Conservation (phyloP, 2,888 invertebrate genomes). For the Artemia sinica region DNA sequence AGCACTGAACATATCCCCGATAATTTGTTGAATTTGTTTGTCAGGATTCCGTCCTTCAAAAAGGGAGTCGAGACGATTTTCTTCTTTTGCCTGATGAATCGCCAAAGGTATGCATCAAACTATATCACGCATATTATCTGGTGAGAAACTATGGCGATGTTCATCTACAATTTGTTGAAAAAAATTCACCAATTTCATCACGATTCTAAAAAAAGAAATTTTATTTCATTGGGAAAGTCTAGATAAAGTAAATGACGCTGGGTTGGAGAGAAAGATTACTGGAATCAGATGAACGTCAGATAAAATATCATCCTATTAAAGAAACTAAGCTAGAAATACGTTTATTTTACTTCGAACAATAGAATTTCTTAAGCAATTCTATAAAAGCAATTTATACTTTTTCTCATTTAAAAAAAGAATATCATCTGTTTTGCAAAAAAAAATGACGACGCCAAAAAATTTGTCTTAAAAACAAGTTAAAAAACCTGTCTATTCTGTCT, state of each 20-base stretch:
- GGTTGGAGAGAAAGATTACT: neutral
- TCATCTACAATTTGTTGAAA: constrained; percentile 65
- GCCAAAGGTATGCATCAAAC: constrained; percentile 73
- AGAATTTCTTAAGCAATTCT: too few relatives aligned
- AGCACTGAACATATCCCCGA: constrained; percentile 75
- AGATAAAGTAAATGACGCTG: neutral
- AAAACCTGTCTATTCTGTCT: too few relatives aligned
- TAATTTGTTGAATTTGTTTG: constrained; percentile 73
- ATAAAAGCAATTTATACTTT: too few relatives aligned
- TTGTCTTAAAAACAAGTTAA: too few relatives aligned
- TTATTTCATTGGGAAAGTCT: neutral
- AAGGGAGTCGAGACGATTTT: constrained; percentile 50
- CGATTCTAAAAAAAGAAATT: constrained; percentile 41
- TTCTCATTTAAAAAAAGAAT: too few relatives aligned
- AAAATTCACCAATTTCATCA: constrained; percentile 64
- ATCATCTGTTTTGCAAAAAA: too few relatives aligned
- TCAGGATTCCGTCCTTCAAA: constrained; percentile 75
- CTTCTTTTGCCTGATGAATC: constrained; percentile 60
- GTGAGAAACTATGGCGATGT: constrained; percentile 56
- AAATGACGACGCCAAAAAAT: too few relatives aligned
- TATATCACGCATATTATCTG: constrained; percentile 56
- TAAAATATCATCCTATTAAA: too few relatives aligned
- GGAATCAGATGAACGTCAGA: neutral
- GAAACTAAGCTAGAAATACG: too few relatives aligned
- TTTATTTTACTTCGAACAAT: too few relatives aligned